These are phyloP conservation scores for Campylomormyrus tamandua DNA, from an alignment of 2,113 vertebrate genomes.

Conservation along the genomic window DNA sequence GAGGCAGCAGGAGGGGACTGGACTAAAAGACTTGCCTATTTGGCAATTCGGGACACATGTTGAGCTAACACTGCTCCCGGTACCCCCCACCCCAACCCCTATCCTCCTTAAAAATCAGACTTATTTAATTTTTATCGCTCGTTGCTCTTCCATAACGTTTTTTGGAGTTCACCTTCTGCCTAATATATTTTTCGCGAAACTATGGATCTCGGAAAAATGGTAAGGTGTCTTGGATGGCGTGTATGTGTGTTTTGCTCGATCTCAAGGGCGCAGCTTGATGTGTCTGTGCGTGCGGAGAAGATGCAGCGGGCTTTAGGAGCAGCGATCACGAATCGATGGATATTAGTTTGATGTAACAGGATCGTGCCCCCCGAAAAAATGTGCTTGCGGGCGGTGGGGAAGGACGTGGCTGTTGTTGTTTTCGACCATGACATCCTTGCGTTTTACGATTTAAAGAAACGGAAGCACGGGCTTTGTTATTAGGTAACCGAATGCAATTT, in stretches of 20 bases:
- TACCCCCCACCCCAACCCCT: background rate
- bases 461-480: background rate
- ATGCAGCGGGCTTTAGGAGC: background rate
- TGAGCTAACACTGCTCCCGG: conserved; percentile 16
- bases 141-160: background rate
- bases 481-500: background rate
- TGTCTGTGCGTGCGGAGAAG: background rate
- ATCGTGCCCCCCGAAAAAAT: background rate
- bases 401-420: background rate
- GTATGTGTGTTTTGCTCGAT: background rate
- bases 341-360: background rate
- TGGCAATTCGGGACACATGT: conserved; percentile 24
- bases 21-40: background rate
- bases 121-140: conserved; percentile 1
- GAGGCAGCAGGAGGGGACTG: background rate
- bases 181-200: background rate
- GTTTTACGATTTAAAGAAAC: background rate
- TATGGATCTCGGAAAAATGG: conserved; percentile 27
- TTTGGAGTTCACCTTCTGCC: background rate
- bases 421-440: background rate
- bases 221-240: background rate
- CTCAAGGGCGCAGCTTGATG: conserved; percentile 11
- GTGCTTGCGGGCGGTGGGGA: background rate
- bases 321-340: background rate
- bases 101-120: background rate